Base-by-base conservation (phyloP, 2,113 vertebrate species). In the Phrynocephalus versicolor region DNA sequence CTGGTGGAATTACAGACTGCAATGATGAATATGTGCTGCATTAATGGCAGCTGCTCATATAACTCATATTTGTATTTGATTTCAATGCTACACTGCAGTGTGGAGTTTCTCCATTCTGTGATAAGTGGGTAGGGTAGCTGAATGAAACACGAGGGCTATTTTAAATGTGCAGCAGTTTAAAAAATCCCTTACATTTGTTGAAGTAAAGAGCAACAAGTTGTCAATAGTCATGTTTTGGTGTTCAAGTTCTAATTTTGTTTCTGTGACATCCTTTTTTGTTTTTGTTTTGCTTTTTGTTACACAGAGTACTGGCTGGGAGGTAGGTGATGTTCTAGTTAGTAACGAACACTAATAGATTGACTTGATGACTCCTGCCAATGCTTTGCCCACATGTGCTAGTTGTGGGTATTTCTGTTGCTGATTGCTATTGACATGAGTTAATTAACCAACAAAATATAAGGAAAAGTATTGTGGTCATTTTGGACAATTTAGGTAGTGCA, bases 291-390 rank as follows among this genome's bases (percentile, higher is more conserved):
- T 95, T 97, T 99, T 97, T 98, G 94, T 98, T 97, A 99, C 95
- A 99, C 99, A 99, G 99, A 99, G 99, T 97, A 99, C 99, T 97
- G 99, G 99, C 99, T 99, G 99, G 99, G 99, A 99, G 99, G 99
- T 99, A 99, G 98, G 99, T 99, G 97, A 96, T 92, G 81, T 94
- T 96, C 96, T 97, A 96, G 97, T 96, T 97, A 97, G 96, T 96
- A 92, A 95, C 96, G 95, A 94, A 90, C 95, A 96, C 96, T 97
- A 96, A 96, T 96, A 96, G 96, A 96, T 93, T 94, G 94, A 89
- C 92, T 93, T 95, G 94, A 95, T 94, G 92, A 95, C 94, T 95
- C 93, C 91, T 95, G 96, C 95, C 94, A 92, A 97, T 91, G 99
- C 98, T 99, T 98, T 94, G 94, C 97, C 98, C 97, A 97, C 95